Percentiles rank a stretch among this genome's conserved stretches.
phyloP scores from a whole-genome alignment of 1,140 invertebrate genomes.

The Calliphora vicina region DNA sequence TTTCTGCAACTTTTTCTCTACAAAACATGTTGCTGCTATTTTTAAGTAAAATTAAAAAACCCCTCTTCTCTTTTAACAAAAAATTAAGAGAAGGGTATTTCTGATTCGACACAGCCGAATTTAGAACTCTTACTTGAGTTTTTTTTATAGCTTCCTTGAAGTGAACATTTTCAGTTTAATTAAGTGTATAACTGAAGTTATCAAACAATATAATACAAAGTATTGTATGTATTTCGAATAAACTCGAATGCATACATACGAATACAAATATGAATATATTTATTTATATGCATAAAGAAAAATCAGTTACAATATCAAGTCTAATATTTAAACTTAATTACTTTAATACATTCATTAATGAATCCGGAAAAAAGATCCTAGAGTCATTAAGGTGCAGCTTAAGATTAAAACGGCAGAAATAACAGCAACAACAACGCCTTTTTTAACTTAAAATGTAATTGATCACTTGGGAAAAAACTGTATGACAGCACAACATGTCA shows the following conservation, averaged over 20 bases:
- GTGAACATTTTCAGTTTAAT: neutral
- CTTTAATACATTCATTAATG: constrained; percentile 2
- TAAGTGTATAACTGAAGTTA: neutral
- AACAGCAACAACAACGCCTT: constrained; percentile 15
- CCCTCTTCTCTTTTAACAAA: no score
- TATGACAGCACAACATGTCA: constrained; percentile 33
- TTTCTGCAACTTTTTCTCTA: no score
- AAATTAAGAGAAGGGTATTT: neutral
- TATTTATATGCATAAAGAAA: no score
- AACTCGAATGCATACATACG: no score
- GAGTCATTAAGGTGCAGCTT: constrained; percentile 12
- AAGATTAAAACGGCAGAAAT: neutral
- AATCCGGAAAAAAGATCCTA: constrained; percentile 3
- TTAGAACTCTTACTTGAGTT: no score
- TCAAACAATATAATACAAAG: constrained; percentile 1
- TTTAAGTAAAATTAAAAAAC: no score
- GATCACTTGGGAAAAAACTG: constrained; percentile 33
- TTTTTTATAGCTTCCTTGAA: no score
- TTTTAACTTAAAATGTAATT: constrained; percentile 29
- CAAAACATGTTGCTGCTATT: no score
- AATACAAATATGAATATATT: no score
- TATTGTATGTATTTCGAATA: neutral
- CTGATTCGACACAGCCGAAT: no score
- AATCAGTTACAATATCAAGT: neutral
- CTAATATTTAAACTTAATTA: neutral